phyloP scores from a whole-genome alignment of 2,113 vertebrate species.

The Hippopotamus amphibius region DNA sequence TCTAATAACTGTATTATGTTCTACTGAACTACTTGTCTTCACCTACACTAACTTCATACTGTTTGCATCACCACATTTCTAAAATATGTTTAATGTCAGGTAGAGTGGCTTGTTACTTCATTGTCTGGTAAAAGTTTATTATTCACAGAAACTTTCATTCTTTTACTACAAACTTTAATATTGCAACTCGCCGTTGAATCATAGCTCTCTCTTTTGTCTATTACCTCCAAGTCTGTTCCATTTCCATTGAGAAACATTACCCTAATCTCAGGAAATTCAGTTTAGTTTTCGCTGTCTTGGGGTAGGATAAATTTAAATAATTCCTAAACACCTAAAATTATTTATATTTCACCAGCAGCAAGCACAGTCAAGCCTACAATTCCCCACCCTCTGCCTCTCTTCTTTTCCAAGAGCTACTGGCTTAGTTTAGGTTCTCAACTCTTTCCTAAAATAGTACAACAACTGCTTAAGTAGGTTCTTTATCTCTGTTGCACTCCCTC shows the following conservation, averaged over 20 bases:
- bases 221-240: not conserved
- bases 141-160: not conserved
- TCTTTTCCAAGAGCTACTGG: conserved; percentile 29
- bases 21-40: not conserved
- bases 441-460: conserved; percentile 65
- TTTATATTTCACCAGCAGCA: conserved; percentile 40
- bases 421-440: not conserved
- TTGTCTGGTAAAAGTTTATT: not conserved
- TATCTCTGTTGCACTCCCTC: conserved; percentile 36
- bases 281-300: not conserved
- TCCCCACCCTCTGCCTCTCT: not conserved
- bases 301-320: not conserved
- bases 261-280: not conserved
- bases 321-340: conserved; percentile 53
- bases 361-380: not conserved
- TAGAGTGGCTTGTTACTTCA: not conserved
- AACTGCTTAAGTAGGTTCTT: conserved; percentile 49
- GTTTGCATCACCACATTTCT: conserved; percentile 21
- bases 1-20: not conserved
- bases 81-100: not conserved
- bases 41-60: not conserved
- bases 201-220: not conserved
- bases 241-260: conserved; percentile 37
- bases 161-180: not conserved
- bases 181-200: not conserved